A percentile compares a stretch with the other conserved stretches of the same genome.
Conservation (phyloP, 2,797 vertebrate species). For the Pogoniulus pusillus region DNA sequence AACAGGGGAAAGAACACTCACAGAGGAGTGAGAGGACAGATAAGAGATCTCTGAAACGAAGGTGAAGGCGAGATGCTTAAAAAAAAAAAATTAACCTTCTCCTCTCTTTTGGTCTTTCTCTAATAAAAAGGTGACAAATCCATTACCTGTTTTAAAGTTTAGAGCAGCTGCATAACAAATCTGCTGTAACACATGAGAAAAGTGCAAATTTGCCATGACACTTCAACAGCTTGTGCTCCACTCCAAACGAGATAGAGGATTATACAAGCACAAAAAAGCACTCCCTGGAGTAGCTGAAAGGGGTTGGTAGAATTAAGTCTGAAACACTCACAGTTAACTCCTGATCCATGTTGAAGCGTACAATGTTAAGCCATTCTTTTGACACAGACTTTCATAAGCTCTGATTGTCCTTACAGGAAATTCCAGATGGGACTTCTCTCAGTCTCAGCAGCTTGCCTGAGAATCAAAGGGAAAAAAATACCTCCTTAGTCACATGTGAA, state of each 20-base stretch:
- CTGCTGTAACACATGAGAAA: neutral
- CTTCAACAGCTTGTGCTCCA: slow-evolving; percentile 10
- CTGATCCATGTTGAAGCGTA: neutral
- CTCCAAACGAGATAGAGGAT: slow-evolving; percentile 24
- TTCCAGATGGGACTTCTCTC: neutral
- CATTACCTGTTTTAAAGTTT: slow-evolving; percentile 22
- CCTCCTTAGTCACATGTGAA: neutral
- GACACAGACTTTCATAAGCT: neutral
- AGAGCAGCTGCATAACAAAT: slow-evolving; percentile 14
- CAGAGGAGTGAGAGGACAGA: neutral
- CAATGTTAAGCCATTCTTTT: neutral
- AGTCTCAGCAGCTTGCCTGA: neutral
- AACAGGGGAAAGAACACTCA: neutral
- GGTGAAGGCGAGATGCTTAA: neutral
- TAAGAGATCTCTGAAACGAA: slow-evolving; percentile 33
- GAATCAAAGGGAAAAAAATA: neutral
- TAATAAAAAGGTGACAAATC: slow-evolving; percentile 37
- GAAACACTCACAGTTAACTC: neutral
- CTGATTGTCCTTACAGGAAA: neutral
- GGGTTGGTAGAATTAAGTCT: neutral
- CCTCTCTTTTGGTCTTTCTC: neutral
- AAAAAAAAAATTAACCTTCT: slow-evolving; percentile 42
- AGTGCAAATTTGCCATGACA: neutral
- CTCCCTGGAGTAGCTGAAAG: slow-evolving; percentile 1
- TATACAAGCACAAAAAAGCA: slow-evolving; percentile 8